Conservation (phyloP, 2,888 invertebrate genomes). For the Exephanes ischioxanthus region DNA sequence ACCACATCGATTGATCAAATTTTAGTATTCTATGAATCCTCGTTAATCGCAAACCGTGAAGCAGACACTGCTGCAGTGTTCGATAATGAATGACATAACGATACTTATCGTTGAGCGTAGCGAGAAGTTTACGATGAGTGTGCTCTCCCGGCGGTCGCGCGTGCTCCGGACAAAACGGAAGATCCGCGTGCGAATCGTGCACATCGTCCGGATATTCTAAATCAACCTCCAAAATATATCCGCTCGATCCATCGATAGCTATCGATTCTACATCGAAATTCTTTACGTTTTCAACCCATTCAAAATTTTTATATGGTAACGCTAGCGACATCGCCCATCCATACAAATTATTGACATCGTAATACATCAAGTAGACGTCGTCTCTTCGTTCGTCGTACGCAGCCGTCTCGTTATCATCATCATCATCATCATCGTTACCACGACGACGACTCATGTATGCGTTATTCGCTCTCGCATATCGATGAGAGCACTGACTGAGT, state of each 20-base stretch:
- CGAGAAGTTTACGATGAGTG: too few relatives aligned
- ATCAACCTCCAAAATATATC: constrained; percentile 80
- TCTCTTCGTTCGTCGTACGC: constrained; percentile 73
- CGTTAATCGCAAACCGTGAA: constrained; percentile 66
- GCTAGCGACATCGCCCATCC: constrained; percentile 48
- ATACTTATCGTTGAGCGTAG: too few relatives aligned
- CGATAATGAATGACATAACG: too few relatives aligned
- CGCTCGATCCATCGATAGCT: constrained; percentile 59
- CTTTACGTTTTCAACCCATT: constrained; percentile 72
- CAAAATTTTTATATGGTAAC: constrained; percentile 69
- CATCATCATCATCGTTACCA: too few relatives aligned
- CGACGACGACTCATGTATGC: constrained; percentile 76
- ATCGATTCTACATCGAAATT: constrained; percentile 27
- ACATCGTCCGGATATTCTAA: constrained; percentile 58
- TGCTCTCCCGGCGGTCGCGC: too few relatives aligned
- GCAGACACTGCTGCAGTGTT: too few relatives aligned
- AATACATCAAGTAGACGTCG: constrained; percentile 74
- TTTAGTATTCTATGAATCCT: constrained; percentile 78
- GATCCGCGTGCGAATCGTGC: background rate
- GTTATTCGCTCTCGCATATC: constrained; percentile 80
- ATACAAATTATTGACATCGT: constrained; percentile 70
- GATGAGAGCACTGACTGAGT: constrained; percentile 76
- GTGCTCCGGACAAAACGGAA: too few relatives aligned
- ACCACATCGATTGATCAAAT: constrained; percentile 77
- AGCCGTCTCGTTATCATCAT: background rate